Percentiles rank a stretch among this genome's conserved stretches.
These are phyloP conservation scores for Indri indri DNA, from an alignment of 2,113 vertebrate genomes.

Conservation along the genomic window DNA sequence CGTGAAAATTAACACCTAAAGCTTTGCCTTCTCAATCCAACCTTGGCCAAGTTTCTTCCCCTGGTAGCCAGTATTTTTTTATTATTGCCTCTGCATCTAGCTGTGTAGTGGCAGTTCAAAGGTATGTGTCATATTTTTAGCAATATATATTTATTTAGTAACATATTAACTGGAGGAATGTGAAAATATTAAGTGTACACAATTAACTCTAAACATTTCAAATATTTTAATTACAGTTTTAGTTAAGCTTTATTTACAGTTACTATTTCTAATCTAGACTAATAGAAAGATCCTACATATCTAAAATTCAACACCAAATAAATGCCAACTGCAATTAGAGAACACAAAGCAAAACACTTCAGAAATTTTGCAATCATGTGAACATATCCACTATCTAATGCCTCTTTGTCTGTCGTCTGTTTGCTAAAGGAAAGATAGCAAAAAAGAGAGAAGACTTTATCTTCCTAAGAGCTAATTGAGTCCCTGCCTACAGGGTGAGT, in stretches of 20 bases:
- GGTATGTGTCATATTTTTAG: background rate
- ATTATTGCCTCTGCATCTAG: background rate
- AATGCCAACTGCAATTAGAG: background rate
- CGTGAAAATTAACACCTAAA: slow-evolving; percentile 1
- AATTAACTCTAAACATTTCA: slow-evolving; percentile 29
- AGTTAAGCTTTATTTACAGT: slow-evolving; percentile 26
- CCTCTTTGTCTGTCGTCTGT: background rate
- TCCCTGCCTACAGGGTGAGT: background rate
- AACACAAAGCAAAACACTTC: slow-evolving; percentile 8
- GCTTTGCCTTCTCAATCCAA: background rate
- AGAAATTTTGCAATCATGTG: background rate
- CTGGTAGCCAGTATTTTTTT: background rate
- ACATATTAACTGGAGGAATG: background rate
- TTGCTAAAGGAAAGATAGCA: background rate
- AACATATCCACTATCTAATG: background rate
- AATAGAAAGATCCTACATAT: background rate
- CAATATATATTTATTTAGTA: background rate
- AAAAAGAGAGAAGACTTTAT: background rate
- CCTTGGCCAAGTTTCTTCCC: background rate
- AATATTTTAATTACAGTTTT: slow-evolving; percentile 68
- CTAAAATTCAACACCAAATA: slow-evolving; percentile 8
- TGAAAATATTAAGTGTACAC: slow-evolving; percentile 50
- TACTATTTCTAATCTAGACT: background rate
- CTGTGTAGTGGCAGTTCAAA: slow-evolving; percentile 11
- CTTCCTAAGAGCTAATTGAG: background rate